Conservation (phyloP, 2,888 invertebrate genomes). For the Gari tellinella region DNA sequence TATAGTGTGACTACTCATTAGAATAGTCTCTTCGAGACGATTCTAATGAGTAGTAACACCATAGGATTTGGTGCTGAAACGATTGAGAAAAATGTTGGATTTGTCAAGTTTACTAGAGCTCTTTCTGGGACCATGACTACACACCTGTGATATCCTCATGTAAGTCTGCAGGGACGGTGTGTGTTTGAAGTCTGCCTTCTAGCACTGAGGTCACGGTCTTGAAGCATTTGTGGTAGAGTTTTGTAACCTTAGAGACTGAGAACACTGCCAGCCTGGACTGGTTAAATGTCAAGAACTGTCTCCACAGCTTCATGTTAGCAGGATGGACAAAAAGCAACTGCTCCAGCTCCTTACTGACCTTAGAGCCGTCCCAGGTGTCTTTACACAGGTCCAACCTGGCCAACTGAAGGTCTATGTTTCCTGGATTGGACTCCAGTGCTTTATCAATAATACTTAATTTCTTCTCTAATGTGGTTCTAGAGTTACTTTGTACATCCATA, state of each 20-base stretch:
- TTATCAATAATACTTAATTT: constrained; percentile 84
- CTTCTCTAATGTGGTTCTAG: constrained; percentile 77
- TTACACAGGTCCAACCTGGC: constrained; percentile 80
- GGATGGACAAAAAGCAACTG: constrained; percentile 83
- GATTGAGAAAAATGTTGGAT: too few relatives aligned
- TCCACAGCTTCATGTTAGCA: constrained; percentile 83
- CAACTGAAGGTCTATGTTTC: constrained; percentile 81
- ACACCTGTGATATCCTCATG: constrained; percentile 77
- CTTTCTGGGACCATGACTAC: constrained; percentile 21
- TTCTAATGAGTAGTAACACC: too few relatives aligned
- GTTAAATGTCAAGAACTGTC: constrained; percentile 81
- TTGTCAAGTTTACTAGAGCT: too few relatives aligned
- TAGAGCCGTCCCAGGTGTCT: constrained; percentile 79
- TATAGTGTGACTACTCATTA: too few relatives aligned
- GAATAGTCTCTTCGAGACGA: too few relatives aligned
- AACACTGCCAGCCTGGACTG: constrained; percentile 82
- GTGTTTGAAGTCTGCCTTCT: constrained; percentile 82
- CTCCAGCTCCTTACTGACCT: constrained; percentile 83
- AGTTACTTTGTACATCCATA: constrained; percentile 4
- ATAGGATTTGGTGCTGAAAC: too few relatives aligned
- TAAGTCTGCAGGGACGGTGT: constrained; percentile 74
- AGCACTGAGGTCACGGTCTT: constrained; percentile 77
- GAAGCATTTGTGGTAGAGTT: constrained; percentile 83
- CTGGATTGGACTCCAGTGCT: constrained; percentile 83
- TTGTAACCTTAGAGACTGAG: constrained; percentile 77